Evolutionary conservation across 1,140 invertebrate genomes (phyloP), one percentile per base, ranked within the genome.

Genomic region (Drosophila grimshawi): DNA sequence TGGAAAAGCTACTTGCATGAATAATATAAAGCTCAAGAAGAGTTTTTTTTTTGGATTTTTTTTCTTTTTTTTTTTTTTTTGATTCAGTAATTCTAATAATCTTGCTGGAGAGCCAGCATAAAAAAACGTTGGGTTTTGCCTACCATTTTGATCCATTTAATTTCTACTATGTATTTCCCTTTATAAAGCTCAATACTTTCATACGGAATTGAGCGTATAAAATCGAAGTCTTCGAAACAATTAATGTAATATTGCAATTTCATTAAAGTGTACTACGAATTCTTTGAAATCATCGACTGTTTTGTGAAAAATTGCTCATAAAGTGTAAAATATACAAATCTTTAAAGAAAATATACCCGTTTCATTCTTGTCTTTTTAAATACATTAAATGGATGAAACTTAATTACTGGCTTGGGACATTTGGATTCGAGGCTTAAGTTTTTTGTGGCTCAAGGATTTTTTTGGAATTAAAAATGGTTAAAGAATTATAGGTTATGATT

Each of bases 271-370:
- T 63, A 64, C 55, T 30, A 55, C 70, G 79, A 79, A 61, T 59
- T 19, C 19, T 65, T 68, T 65, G 51, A 86, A 74, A 86, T 56
- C 56, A 64, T 46, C 64, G 41, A 57, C 65, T 64, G 46, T 73
- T 53, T 64, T 59, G 61, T 49, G 63, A 83, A 79, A 83, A 71
- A 39, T 61, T 56, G 43, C 46, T 68, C 61, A 41, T 73, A 64
- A 76, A 76, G 71, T 80, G 81, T 80, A 88, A 88, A 89, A 79
- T 86, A 85, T 83, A 89, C 69, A 75, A 80, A 78, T 71, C 41
- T 71, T 66, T 80, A 77, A 88, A 70, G 63, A 83, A 89, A 83
- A 89, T 83, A 74, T 90, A 88, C 86, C 85, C 85, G 85, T 88
- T 80, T 88, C 52, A 63, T 74, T 79, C 70, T 46, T 48, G 45